Percentiles rank a stretch among this genome's conserved stretches.
These are phyloP conservation scores for Bombus waltoni DNA, from an alignment of 1,140 invertebrate genomes.

Conservation along the genomic window DNA sequence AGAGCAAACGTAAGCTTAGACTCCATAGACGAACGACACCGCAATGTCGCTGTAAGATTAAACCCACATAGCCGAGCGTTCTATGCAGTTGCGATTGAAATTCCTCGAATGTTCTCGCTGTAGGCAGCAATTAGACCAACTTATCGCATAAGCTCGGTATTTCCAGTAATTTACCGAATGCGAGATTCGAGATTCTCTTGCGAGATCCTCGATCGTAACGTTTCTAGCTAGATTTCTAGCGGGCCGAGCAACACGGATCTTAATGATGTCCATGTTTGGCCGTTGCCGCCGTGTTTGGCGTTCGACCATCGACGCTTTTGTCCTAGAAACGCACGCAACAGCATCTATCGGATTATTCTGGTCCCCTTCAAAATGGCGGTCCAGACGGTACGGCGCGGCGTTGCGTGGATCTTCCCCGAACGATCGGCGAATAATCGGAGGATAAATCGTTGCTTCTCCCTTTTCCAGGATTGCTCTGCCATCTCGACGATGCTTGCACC, in stretches of 20 bases:
- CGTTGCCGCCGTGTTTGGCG: slow-evolving; percentile 55
- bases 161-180: slow-evolving; percentile 35
- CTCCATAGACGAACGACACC: not conserved
- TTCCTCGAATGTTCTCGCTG: slow-evolving; percentile 20
- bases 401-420: not conserved
- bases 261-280: slow-evolving; percentile 77
- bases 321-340: slow-evolving; percentile 67
- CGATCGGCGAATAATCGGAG: not conserved
- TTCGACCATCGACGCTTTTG: slow-evolving; percentile 66
- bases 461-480: slow-evolving; percentile 91
- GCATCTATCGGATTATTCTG: not conserved
- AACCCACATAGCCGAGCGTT: not conserved
- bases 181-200: not conserved
- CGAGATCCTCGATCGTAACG: slow-evolving; percentile 13
- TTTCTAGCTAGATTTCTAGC: slow-evolving; percentile 1
- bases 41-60: not conserved
- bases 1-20: not conserved
- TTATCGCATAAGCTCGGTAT: slow-evolving; percentile 3
- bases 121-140: slow-evolving; percentile 42
- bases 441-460: slow-evolving; percentile 30
- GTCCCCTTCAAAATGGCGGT: slow-evolving; percentile 30
- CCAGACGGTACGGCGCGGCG: not conserved
- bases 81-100: not conserved
- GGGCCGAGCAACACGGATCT: slow-evolving; percentile 19
- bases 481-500: slow-evolving; percentile 97